phyloP scores from a whole-genome alignment of 2,888 invertebrate species.

The Papilio elwesi region DNA sequence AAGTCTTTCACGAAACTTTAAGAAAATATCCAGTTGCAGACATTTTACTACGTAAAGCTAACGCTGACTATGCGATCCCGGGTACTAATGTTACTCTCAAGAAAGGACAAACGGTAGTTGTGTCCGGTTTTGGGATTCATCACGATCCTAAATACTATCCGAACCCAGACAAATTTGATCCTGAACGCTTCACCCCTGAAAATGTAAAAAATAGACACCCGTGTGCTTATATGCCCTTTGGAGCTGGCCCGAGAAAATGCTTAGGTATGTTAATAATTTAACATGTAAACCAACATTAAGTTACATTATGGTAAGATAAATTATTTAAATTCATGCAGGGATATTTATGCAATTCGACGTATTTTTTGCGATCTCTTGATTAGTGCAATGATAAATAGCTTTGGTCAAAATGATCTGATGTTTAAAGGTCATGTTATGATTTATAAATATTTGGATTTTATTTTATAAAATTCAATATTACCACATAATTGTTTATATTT shows the following conservation, averaged over 20 bases:
- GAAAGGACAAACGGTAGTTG: not conserved
- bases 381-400: too few relatives aligned
- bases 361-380: too few relatives aligned
- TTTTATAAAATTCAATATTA: too few relatives aligned
- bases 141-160: not conserved
- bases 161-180: not conserved
- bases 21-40: not conserved
- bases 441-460: too few relatives aligned
- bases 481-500: too few relatives aligned
- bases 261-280: not conserved
- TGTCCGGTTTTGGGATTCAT: not conserved
- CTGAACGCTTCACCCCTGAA: not conserved
- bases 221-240: not conserved
- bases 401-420: too few relatives aligned
- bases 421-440: too few relatives aligned
- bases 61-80: not conserved
- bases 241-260: not conserved
- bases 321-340: too few relatives aligned
- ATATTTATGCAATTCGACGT: too few relatives aligned
- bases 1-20: not conserved
- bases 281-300: too few relatives aligned
- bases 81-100: not conserved
- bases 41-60: not conserved
- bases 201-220: not conserved
- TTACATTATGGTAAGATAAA: too few relatives aligned